These are phyloP conservation scores for Microcebus murinus DNA, from an alignment of 2,113 vertebrate genomes.

Conservation along the genomic window DNA sequence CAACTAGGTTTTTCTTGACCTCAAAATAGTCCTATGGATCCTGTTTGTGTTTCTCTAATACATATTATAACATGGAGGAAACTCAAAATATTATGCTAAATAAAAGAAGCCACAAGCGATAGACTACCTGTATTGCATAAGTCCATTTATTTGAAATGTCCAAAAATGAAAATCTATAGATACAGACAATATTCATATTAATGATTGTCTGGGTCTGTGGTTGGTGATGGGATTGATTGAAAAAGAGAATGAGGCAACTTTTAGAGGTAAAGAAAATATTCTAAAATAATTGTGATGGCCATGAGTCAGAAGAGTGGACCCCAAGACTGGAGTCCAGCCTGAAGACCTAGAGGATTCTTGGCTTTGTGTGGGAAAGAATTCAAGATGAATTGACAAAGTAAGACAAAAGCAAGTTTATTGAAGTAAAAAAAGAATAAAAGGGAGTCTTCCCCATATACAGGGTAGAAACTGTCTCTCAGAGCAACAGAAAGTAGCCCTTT, in stretches of 20 bases:
- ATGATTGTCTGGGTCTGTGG: background rate
- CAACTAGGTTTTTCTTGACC: conserved; percentile 12
- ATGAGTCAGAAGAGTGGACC: no score
- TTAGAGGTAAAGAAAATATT: background rate
- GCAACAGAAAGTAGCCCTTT: no score
- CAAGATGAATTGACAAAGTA: no score
- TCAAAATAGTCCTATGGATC: background rate
- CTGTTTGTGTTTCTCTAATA: background rate
- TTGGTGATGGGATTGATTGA: background rate
- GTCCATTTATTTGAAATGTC: background rate
- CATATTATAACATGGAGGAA: background rate
- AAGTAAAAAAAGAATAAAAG: no score
- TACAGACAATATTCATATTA: background rate
- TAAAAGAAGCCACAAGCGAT: background rate
- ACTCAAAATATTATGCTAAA: background rate
- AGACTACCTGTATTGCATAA: background rate
- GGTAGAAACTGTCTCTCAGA: no score
- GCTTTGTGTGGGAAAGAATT: no score
- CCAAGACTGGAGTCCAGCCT: no score
- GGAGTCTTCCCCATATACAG: no score
- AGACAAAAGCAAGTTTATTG: no score
- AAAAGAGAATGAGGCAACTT: background rate
- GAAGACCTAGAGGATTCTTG: no score
- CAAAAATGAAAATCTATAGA: background rate
- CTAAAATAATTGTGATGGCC: background rate